Conservation (phyloP, 2,113 vertebrate species). For the Danionella cerebrum region DNA sequence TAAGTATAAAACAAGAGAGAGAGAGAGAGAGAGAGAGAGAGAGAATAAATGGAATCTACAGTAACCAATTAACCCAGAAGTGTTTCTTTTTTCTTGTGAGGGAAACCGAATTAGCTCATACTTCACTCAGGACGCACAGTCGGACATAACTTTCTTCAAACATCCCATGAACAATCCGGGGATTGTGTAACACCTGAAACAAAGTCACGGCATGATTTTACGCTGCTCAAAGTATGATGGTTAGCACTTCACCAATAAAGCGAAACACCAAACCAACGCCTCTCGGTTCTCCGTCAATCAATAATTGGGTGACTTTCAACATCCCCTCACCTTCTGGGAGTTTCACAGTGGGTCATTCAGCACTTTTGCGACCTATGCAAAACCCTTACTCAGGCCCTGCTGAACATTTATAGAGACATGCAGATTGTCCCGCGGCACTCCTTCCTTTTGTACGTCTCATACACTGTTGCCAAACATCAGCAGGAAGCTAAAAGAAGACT, state of each 20-base stretch:
- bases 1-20: too few relatives aligned
- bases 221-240: not conserved
- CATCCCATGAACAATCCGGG: not conserved
- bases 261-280: not conserved
- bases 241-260: not conserved
- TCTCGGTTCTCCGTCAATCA: constrained; percentile 15
- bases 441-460: constrained; percentile 20
- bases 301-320: constrained; percentile 36
- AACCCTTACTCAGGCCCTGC: constrained; percentile 10
- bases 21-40: too few relatives aligned
- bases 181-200: not conserved
- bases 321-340: constrained; percentile 9
- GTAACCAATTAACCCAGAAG: too few relatives aligned
- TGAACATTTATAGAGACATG: constrained; percentile 6
- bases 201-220: not conserved
- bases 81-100: too few relatives aligned
- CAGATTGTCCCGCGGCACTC: not conserved
- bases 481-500: constrained; percentile 31
- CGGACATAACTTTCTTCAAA: not conserved
- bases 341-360: constrained; percentile 24
- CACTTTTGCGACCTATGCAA: constrained; percentile 22
- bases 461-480: constrained; percentile 6
- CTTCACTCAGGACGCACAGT: too few relatives aligned
- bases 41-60: too few relatives aligned
- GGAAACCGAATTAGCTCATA: too few relatives aligned